These are phyloP conservation scores for Bubo blakistoni DNA, from an alignment of 2,113 vertebrate genomes.

Conservation along the genomic window DNA sequence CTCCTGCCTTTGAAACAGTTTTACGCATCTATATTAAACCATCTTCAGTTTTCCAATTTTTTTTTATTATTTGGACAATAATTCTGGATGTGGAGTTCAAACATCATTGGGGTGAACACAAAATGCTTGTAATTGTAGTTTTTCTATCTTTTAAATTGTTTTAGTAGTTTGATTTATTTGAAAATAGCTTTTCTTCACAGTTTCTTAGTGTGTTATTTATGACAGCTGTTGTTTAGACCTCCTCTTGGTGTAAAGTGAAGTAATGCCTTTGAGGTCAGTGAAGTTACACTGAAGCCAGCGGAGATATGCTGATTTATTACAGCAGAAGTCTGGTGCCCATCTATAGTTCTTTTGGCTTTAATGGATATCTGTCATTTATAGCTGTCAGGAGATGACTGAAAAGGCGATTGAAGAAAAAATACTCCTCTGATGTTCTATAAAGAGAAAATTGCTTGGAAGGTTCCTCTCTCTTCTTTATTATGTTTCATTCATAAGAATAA, in stretches of 20 bases:
- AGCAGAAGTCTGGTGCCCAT: background rate
- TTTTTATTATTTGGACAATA: background rate
- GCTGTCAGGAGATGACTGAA: background rate
- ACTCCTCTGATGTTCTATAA: background rate
- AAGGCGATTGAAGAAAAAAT: background rate
- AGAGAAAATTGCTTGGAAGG: background rate
- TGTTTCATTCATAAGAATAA: slow-evolving; percentile 32
- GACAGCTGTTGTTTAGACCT: background rate
- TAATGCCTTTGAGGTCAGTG: background rate
- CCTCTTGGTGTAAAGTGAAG: background rate
- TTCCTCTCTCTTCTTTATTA: background rate
- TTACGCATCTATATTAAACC: background rate
- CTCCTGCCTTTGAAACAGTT: background rate
- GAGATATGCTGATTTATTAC: background rate
- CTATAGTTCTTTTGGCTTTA: background rate
- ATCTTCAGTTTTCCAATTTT: background rate
- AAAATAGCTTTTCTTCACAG: background rate
- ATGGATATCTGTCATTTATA: background rate
- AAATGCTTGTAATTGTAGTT: background rate
- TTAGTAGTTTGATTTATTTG: background rate
- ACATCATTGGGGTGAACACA: background rate
- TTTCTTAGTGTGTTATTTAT: background rate
- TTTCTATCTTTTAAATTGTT: background rate
- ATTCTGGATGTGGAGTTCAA: background rate
- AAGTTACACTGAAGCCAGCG: background rate